phyloP scores from a whole-genome alignment of 2,113 vertebrate species.

The Ia io region DNA sequence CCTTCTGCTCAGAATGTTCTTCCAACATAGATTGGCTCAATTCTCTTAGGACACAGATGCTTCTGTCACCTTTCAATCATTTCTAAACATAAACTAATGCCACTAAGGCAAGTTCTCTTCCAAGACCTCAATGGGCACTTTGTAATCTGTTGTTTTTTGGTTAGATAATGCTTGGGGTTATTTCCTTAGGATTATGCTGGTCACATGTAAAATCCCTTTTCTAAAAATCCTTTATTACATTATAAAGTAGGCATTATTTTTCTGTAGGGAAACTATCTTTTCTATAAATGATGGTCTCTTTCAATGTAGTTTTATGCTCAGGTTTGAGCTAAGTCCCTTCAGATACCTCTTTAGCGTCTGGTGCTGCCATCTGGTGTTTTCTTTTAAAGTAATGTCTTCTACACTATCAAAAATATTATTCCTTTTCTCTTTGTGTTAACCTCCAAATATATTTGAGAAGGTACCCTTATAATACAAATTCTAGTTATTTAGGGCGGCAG shows the following conservation, averaged over 20 bases:
- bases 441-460: neutral
- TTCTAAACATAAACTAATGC: neutral
- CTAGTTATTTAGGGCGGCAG: neutral
- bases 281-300: neutral
- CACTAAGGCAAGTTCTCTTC: neutral
- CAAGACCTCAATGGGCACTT: neutral
- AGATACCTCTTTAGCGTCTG: constrained; percentile 47
- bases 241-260: neutral
- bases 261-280: neutral
- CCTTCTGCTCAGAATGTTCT: neutral
- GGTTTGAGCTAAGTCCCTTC: neutral
- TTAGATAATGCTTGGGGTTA: neutral
- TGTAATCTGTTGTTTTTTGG: neutral
- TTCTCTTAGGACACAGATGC: neutral
- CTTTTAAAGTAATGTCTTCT: constrained; percentile 54
- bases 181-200: neutral
- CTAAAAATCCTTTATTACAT: neutral
- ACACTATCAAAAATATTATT: neutral
- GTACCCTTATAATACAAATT: neutral
- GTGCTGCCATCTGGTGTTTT: constrained; percentile 84
- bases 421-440: neutral
- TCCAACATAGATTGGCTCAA: neutral
- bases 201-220: neutral
- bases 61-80: neutral
- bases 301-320: neutral